A percentile compares a stretch with the other conserved stretches of the same genome.
Evolutionary conservation across 2,888 invertebrate species (phyloP).

Genomic region (Amaurobius ferox): DNA sequence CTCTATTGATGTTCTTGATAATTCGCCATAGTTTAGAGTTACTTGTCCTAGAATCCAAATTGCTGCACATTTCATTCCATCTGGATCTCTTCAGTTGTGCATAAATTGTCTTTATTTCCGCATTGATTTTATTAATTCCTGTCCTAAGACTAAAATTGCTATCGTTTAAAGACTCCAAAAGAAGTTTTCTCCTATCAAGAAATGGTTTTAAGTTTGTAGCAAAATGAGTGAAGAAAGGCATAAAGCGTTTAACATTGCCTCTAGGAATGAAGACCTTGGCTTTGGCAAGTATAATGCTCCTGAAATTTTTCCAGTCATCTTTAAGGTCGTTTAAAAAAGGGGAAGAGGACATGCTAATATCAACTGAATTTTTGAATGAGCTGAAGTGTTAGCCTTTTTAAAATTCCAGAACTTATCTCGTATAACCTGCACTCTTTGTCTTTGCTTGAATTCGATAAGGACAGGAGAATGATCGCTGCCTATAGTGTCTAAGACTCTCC

Average conservation of each 20-base stretch:
- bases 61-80: conserved; percentile 15
- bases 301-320: conserved; percentile 10
- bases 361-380: background rate
- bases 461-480: conserved; percentile 17
- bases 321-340: background rate
- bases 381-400: conserved; percentile 3
- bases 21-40: conserved; percentile 25
- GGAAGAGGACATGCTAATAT: background rate
- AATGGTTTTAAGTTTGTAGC: conserved; percentile 14
- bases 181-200: conserved; percentile 10
- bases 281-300: background rate
- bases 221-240: conserved; percentile 21
- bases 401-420: conserved; percentile 15
- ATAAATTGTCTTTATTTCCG: conserved; percentile 11
- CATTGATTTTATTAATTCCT: conserved; percentile 33
- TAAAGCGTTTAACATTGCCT: conserved; percentile 21
- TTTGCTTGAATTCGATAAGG: conserved; percentile 21
- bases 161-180: background rate
- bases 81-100: conserved; percentile 6
- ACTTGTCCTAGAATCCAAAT: conserved; percentile 1
- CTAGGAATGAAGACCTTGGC: conserved; percentile 15
- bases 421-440: background rate
- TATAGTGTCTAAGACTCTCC: too few relatives aligned
- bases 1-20: conserved; percentile 17
- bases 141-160: background rate